These are phyloP conservation scores for Indri indri DNA, from an alignment of 2,113 vertebrate species.

Conservation along the genomic window DNA sequence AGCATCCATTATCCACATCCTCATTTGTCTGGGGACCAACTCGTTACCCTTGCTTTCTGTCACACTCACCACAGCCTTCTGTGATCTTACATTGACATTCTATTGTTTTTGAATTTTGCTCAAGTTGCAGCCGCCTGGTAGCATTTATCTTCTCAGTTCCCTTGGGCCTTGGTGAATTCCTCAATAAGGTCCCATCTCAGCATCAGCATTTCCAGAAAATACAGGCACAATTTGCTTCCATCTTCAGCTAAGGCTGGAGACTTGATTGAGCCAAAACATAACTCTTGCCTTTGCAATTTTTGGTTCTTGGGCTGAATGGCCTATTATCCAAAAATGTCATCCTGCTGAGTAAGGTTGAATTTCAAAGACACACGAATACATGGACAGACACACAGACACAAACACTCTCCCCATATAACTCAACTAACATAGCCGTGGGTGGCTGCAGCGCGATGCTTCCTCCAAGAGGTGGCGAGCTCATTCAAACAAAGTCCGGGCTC, in stretches of 20 bases:
- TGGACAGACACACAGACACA: background rate
- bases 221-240: constrained; percentile 33
- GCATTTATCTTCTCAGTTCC: constrained; percentile 56
- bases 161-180: constrained; percentile 53
- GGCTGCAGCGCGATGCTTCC: background rate
- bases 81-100: constrained; percentile 72
- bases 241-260: constrained; percentile 42
- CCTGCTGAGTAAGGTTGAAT: background rate
- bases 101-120: constrained; percentile 77
- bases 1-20: constrained; percentile 59
- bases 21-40: constrained; percentile 51
- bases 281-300: constrained; percentile 34
- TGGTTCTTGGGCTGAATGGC: background rate
- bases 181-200: constrained; percentile 54
- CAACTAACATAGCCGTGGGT: background rate
- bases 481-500: background rate
- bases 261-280: background rate
- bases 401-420: too few species aligned
- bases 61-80: constrained; percentile 54
- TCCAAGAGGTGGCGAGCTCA: constrained; percentile 47
- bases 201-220: constrained; percentile 57
- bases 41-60: constrained; percentile 57
- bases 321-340: constrained; percentile 45
- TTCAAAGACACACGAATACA: background rate
- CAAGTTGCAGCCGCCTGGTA: constrained; percentile 69